Percentiles rank a stretch among this genome's conserved stretches.
These are phyloP conservation scores for Craniophora ligustri DNA, from an alignment of 2,888 invertebrate genomes.

Conservation along the genomic window DNA sequence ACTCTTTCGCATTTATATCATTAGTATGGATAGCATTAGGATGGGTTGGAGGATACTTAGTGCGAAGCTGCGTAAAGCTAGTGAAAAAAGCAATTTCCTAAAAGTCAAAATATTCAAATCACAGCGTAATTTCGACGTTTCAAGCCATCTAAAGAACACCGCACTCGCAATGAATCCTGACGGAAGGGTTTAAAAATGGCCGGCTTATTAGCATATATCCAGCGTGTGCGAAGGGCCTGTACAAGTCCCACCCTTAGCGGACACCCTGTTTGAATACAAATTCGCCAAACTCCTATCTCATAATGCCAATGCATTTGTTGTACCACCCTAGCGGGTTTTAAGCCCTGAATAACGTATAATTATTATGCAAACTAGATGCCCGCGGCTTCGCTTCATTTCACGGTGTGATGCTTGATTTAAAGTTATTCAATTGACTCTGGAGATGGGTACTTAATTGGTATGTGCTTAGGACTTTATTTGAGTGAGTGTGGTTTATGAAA, in stretches of 20 bases:
- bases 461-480: conserved; percentile 6
- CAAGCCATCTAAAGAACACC: conserved; percentile 20
- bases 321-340: conserved; percentile 43
- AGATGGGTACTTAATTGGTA: conserved; percentile 40
- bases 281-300: conserved; percentile 61
- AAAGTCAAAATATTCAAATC: conserved; percentile 6
- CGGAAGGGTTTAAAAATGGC: conserved; percentile 52
- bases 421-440: conserved; percentile 44
- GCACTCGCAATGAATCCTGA: conserved; percentile 38
- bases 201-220: conserved; percentile 59
- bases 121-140: conserved; percentile 5
- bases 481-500: too few relatives aligned
- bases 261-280: conserved; percentile 65
- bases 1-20: too few relatives aligned
- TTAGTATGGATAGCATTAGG: too few relatives aligned
- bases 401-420: conserved; percentile 43
- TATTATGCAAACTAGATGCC: conserved; percentile 54
- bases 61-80: too few relatives aligned
- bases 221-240: conserved; percentile 52
- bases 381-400: conserved; percentile 43
- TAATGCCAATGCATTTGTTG: conserved; percentile 57
- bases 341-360: conserved; percentile 39
- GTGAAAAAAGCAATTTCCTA: too few relatives aligned
- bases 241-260: conserved; percentile 46
- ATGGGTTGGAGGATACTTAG: too few relatives aligned